These are phyloP conservation scores for Eufriesea mexicana DNA, from an alignment of 1,140 invertebrate genomes.

Conservation along the genomic window DNA sequence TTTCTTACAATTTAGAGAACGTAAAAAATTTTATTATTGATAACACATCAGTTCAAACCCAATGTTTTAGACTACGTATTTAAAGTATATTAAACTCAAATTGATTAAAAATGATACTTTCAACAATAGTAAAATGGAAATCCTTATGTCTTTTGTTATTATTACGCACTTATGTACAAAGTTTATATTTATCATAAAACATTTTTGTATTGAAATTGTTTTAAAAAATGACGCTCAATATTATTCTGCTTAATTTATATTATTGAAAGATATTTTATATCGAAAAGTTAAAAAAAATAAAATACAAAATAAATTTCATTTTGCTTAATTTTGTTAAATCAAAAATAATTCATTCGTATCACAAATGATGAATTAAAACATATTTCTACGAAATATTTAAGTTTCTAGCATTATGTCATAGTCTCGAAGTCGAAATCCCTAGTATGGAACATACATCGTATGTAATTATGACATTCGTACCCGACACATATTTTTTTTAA, in stretches of 20 bases:
- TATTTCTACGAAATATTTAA: not conserved
- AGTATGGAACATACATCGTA: no score
- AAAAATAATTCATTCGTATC: not conserved
- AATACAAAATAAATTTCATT: not conserved
- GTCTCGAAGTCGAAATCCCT: not conserved
- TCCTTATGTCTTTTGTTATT: not conserved
- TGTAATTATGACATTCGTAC: not conserved
- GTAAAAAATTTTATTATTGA: not conserved
- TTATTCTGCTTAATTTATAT: not conserved
- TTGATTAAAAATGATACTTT: not conserved
- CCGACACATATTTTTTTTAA: not conserved
- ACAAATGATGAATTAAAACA: not conserved
- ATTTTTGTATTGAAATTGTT: not conserved
- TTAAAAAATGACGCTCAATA: constrained; percentile 15
- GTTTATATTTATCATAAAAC: not conserved
- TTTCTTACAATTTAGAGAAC: no score
- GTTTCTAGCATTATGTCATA: not conserved
- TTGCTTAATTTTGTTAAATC: not conserved
- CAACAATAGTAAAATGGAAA: not conserved
- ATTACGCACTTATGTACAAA: not conserved
- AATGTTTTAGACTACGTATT: not conserved
- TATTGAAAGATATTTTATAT: not conserved
- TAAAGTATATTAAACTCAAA: not conserved
- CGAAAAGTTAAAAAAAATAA: not conserved
- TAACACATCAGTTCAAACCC: no score